Evolutionary conservation across 2,113 vertebrate species (phyloP).

Genomic region (Oryzias celebensis): DNA sequence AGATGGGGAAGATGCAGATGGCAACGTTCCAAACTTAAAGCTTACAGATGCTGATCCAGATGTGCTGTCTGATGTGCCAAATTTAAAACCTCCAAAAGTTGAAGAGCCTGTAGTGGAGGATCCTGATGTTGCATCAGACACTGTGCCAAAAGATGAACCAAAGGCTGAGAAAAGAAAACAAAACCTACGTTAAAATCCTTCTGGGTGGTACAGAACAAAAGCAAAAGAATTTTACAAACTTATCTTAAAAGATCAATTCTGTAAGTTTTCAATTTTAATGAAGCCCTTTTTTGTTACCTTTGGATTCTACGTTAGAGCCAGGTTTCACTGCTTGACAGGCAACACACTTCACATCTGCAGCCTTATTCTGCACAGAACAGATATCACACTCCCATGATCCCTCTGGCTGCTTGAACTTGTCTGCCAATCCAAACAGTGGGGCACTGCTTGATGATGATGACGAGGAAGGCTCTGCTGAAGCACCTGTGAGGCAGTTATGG

Average conservation of each 20-base stretch:
- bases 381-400: constrained; percentile 90
- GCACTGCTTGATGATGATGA: constrained; percentile 66
- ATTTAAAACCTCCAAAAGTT: constrained; percentile 82
- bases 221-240: not conserved
- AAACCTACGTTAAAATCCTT: not conserved
- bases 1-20: constrained; percentile 52
- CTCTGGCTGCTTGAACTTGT: constrained; percentile 89
- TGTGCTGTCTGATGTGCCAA: constrained; percentile 74
- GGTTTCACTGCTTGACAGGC: constrained; percentile 86
- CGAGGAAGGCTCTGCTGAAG: constrained; percentile 17
- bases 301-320: constrained; percentile 82
- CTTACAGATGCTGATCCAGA: constrained; percentile 42
- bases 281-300: constrained; percentile 77
- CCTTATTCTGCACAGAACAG: constrained; percentile 88
- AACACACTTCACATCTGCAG: constrained; percentile 85
- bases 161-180: constrained; percentile 12
- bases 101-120: constrained; percentile 58
- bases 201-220: too few species aligned
- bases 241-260: not conserved
- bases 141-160: constrained; percentile 72
- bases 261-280: not conserved
- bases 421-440: constrained; percentile 82
- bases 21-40: constrained; percentile 83
- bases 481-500: constrained; percentile 17
- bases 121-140: constrained; percentile 74